Base-by-base conservation (phyloP, 2,888 invertebrate species). In the Pediacus dermestoides region DNA sequence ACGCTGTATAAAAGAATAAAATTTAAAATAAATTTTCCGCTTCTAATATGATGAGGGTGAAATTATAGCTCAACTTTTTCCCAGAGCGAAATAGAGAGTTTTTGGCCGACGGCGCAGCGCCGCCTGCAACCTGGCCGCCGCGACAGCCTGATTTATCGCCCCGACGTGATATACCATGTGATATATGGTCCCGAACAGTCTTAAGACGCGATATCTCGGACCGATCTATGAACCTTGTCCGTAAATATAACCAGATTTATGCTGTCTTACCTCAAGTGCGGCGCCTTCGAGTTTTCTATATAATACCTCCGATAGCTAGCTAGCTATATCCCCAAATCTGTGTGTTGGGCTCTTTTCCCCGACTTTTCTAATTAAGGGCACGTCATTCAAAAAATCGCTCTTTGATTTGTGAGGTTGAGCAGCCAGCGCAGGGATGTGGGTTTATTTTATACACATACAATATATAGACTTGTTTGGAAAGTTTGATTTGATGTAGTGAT, bases 191-290 rank as follows among this genome's bases (percentile, higher is more conserved):
- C 49, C 45, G 50, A 47, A 49, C 54, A 57, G 59, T 53, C 60
- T 58, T 61, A 62, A 61, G 63, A 59, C 55, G 53, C 61, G 61
- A 61, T 64, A 66, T 67, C 64, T 60, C 58, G 55, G 58, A 56
- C 57, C 66, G 66, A 67, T 67, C 67, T 67, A 64, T 63, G 63
- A 60, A 63, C 61, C n/a, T 58, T 59, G 60, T 58, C 62, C 57
- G 65, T 65, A 64, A 66, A 67, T 66, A 67, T 64, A 63, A 60
- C 60, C 62, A 62, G 66, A 67, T 66, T 66, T 66, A 67, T 67
- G 63, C 60, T 44, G 48, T 42, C 51, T 48, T 52, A 51, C 51
- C 42, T 41, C 11, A 27, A 42, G 37, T 40, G 9, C 34, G 43
- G 41, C 43, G 52, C 52, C 52, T 54, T 52, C 50, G 52, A 54